phyloP scores from a whole-genome alignment of 2,888 invertebrate genomes.

The Prosapia bicincta region DNA sequence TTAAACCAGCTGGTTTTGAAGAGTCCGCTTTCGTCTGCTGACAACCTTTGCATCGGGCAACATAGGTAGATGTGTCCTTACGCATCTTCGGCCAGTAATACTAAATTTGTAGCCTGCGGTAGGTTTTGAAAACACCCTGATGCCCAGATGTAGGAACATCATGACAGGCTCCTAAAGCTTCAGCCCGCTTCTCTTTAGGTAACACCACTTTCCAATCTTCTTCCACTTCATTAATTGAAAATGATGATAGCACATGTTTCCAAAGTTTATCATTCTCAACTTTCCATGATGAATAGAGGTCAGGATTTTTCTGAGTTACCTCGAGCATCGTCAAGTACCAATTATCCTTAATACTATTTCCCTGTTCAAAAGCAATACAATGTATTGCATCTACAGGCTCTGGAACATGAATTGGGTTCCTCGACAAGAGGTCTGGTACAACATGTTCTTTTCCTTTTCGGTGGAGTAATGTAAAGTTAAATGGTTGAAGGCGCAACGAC shows the following conservation, averaged over 20 bases:
- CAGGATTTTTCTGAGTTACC: not conserved
- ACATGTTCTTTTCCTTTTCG: constrained; percentile 11
- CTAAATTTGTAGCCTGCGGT: not conserved
- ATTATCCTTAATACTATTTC: too few relatives aligned
- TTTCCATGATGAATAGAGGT: not conserved
- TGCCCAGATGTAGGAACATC: constrained; percentile 14
- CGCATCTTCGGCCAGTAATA: constrained; percentile 15
- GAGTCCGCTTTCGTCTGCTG: not conserved
- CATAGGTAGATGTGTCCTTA: not conserved
- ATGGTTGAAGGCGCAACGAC: constrained; percentile 32
- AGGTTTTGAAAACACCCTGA: constrained; percentile 10
- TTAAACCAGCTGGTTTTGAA: constrained; percentile 6
- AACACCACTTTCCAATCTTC: constrained; percentile 6
- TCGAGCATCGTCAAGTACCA: constrained; percentile 2
- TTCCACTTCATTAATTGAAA: too few relatives aligned
- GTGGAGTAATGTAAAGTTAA: constrained; percentile 2
- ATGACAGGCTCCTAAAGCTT: constrained; percentile 1
- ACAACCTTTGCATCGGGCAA: not conserved
- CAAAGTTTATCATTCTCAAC: not conserved
- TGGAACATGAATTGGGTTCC: not conserved
- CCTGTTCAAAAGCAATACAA: too few relatives aligned
- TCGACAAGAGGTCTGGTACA: constrained; percentile 16
- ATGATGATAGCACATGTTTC: too few relatives aligned
- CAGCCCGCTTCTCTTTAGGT: not conserved
- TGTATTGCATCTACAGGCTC: not conserved